Base-by-base conservation (phyloP, 2,888 invertebrate genomes). In the Sarcophaga variegata region DNA sequence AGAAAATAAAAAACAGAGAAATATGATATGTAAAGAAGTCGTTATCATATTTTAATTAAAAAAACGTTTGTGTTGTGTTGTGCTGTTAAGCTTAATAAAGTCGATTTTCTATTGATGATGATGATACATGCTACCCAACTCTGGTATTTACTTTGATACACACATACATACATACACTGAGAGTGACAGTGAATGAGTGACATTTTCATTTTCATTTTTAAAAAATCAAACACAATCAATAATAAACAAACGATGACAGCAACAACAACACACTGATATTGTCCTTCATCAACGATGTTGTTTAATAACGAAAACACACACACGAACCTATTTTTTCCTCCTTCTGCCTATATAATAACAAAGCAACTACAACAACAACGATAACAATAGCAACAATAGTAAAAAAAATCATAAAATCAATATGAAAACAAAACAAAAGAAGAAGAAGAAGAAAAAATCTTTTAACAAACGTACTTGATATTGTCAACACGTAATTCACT, bases 401-500 rank as follows among this genome's bases (percentile, higher is more conserved):
- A 17, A 12, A 20, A 67, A 5, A 49, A 77, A 66, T 27, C 67
- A 27, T 60, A 47, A 54, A n/a, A 80, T 70, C 69, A 62, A 54
- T 62, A 10, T 4, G 37, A 64, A 83, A 47, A 75, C 45, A 74
- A 74, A 20, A 74, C 20, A 72, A 64, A 49, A 37, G 8, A 37
- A 6, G 6, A 37, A 37, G 37, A 37, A 37, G 4, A 27, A 37
- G 10, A 37, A 37, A 37, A 14, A 4, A 17, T 14, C 54, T 4
- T 17, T 54, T 17, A 54, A 54, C 14, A 59, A 60, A 82, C 20
- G 62, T 80, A 82, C 84, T 88, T 88, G 80, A 88, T 72, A 88
- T 86, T 88, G 80, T 81, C 80, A 85, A 86, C 88, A 88, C 88
- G 88, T 86, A 66, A 49, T 59, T 22, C 37, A 37, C 37, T 17